A percentile compares a stretch with the other conserved stretches of the same genome.
These are phyloP conservation scores for Fulmarus glacialis DNA, from an alignment of 2,113 vertebrate genomes.

Conservation along the genomic window DNA sequence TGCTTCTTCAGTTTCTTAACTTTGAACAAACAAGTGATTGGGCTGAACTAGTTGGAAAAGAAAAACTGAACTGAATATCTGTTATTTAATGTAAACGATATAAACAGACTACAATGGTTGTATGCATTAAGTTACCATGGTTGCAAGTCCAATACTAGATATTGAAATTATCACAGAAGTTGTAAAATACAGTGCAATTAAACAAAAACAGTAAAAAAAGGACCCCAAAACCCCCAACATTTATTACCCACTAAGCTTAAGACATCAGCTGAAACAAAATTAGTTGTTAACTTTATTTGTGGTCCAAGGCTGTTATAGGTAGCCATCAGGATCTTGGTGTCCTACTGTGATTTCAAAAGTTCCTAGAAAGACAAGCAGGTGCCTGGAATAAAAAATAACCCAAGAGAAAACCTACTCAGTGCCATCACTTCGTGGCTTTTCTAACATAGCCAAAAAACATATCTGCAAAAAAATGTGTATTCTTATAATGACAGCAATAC, in stretches of 20 bases:
- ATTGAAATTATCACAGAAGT: neutral
- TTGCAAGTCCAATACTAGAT: neutral
- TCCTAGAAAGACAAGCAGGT: neutral
- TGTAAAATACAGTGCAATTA: neutral
- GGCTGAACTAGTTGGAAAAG: neutral
- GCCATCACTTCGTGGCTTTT: neutral
- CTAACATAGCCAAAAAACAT: neutral
- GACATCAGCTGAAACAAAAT: neutral
- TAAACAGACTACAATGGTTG: neutral
- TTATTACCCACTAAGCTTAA: neutral
- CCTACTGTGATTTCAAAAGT: neutral
- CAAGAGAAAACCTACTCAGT: neutral
- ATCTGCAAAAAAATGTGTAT: neutral
- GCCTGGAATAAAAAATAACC: neutral
- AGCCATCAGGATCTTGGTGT: neutral
- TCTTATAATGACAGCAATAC: neutral
- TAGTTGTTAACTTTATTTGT: neutral
- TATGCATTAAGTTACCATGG: neutral
- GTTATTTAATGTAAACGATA: neutral
- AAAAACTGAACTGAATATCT: neutral
- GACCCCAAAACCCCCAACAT: neutral
- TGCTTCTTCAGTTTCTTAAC: neutral
- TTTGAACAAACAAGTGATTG: neutral
- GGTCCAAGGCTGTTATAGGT: neutral
- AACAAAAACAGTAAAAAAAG: neutral